Evolutionary conservation across 2,797 vertebrate species (phyloP), one percentile per base, ranked within the genome.

Genomic region (Notoglanidium macrostoma): DNA sequence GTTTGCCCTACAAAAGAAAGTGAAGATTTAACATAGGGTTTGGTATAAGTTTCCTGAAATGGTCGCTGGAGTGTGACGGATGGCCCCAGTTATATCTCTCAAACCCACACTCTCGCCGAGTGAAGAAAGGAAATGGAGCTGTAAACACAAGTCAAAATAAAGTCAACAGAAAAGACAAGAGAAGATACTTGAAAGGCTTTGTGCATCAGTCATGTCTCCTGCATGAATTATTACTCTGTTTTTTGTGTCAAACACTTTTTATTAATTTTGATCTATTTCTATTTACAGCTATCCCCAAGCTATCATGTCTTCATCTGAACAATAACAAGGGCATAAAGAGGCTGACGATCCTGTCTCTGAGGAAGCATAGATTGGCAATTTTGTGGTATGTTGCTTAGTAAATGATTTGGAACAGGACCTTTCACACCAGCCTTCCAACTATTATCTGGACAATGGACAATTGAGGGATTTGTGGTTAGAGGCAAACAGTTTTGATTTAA

Each of bases 31-130:
- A 87, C 54, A 76, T n/a, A 9, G 17, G 67, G 59, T 51, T 63
- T 74, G 70, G 83, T 86, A 81, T 80, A 89, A 68, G 70, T 84
- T 79, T 89, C 17, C 54, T 86, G 87, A 87, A 84, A 85, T 82
- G 85, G 29, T 49, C 44, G 15, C 59, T 59, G 14, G n/a, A 57
- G 79, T 32, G 59, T 89, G 40, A 89, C 86, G 85, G 85, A 87
- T 80, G 32, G 51, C 59, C 3, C 15, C 54, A 55, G 49, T 85
- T 55, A 67, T 72, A 83, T 89, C 85, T 79, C 77, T 83, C 29
- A 70, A 65, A 86, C 15, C 74, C 86, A 72, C 70, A 76, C 83
- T 65, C 55, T 72, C 44, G 61, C 82, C 21, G 8, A 51, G 54
- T 29, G 5, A 78, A 51, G 35, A 63, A 55, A 9, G 54, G 51